Percentiles rank a stretch among this genome's conserved stretches.
Conservation (phyloP, 2,113 vertebrate genomes). For the Agapornis roseicollis region DNA sequence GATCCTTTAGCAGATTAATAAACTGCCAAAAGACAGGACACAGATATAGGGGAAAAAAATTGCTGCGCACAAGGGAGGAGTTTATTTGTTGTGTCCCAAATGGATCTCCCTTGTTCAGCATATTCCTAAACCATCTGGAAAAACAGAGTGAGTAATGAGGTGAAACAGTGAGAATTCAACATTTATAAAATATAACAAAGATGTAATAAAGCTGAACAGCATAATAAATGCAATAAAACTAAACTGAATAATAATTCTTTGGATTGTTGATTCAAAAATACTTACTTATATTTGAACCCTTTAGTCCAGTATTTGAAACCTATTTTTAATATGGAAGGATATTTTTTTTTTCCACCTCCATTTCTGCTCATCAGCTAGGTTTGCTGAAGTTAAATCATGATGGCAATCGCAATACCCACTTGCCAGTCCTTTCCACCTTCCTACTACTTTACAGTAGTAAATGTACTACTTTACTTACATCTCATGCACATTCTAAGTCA, state of each 20-base stretch:
- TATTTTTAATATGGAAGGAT: background rate
- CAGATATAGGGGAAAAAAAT: background rate
- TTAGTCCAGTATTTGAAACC: background rate
- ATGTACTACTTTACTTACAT: background rate
- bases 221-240: background rate
- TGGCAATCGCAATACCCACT: background rate
- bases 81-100: background rate
- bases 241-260: background rate
- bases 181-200: background rate
- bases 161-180: background rate
- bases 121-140: background rate
- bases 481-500: background rate
- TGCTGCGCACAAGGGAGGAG: background rate
- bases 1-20: background rate
- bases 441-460: too few relatives aligned
- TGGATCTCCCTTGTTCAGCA: background rate
- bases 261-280: background rate
- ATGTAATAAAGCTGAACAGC: background rate
- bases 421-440: background rate
- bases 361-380: background rate
- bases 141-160: background rate
- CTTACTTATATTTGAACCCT: background rate
- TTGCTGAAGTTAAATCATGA: background rate
- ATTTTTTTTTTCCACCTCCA: background rate
- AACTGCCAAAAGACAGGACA: background rate